Base-by-base conservation (phyloP, 2,888 invertebrate species). In the Mythimna pallens region DNA sequence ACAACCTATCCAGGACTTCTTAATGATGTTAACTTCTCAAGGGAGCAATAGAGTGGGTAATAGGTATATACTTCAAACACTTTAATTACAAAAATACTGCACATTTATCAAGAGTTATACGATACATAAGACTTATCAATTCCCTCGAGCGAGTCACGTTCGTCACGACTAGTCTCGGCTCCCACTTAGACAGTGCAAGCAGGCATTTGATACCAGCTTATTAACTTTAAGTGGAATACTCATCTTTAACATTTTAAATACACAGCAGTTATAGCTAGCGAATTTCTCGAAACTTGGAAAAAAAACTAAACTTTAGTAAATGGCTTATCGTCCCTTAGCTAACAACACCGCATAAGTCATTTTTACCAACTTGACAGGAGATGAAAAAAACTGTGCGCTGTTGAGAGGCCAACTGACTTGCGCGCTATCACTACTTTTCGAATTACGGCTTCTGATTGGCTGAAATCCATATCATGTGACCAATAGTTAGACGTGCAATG, bases 141-240 rank as follows among this genome's bases (percentile, higher is more conserved):
- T 59, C 69, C 69, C 69, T 52, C 8, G 57, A 59, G 55, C 8
- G 34, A 69, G 77, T 65, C 77, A 80, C 81, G 75, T 78, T 66
- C 61, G 22, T 61, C 58, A 57, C 34, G 59, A 10, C 22, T 61
- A 62, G 78, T 83, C 82, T 81, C 78, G 83, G 78, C 73, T 64
- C 4, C 63, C 76, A 81, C 76, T 81, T 76, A 75, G 30, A 30
- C 30, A 30, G 14, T 22, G 40, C n/a, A 52, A 71, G 65, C 61
- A 71, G 70, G 36, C 59, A 81, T 78, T 70, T 73, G 59, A 81
- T 73, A 81, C 55, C 52, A 68, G 73, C 73, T 73, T 78, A 81
- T 55, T 81, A 63, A 63, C 36, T 81, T 68, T 10, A 61, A 70
- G 64, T 54, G 47, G 70, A 62, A 36, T 17, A 17, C 12, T 59